Evolutionary conservation across 1,140 invertebrate genomes (phyloP).

Genomic region (Drosophila nigromelanica): DNA sequence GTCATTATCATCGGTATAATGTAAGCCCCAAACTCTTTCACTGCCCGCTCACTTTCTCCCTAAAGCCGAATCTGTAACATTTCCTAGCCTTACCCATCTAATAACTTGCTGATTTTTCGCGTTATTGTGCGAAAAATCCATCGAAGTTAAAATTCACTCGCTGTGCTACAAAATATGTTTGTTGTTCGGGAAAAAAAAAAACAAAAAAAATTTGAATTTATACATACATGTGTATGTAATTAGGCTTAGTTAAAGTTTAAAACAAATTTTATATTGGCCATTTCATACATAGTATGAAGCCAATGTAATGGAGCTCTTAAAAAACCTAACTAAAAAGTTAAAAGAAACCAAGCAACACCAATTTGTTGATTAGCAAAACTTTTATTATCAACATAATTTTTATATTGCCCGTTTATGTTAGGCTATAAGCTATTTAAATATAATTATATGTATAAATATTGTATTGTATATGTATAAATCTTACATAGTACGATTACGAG

Average conservation of each 20-base stretch:
- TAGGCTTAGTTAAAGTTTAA: conserved; percentile 17
- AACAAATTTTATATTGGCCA: conserved; percentile 32
- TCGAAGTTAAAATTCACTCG: conserved; percentile 51
- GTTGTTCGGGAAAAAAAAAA: conserved; percentile 35
- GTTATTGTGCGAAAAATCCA: conserved; percentile 57
- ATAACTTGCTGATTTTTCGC: conserved; percentile 65
- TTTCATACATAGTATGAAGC: conserved; percentile 67
- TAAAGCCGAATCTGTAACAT: conserved; percentile 10
- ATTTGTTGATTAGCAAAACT: conserved; percentile 68
- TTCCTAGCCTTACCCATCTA: conserved; percentile 12
- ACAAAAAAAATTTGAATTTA: conserved; percentile 58
- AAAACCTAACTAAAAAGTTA: conserved; percentile 9
- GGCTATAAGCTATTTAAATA: conserved; percentile 73
- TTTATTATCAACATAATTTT: conserved; percentile 72
- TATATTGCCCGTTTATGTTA: conserved; percentile 72
- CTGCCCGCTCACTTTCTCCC: conserved; percentile 41
- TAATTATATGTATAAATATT: conserved; percentile 43
- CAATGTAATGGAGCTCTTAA: conserved; percentile 23
- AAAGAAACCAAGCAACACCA: conserved; percentile 58
- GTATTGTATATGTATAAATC: conserved; percentile 69
- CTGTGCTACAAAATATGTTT: conserved; percentile 58
- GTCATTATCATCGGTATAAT: not conserved
- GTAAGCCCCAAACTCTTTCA: conserved; percentile 31
- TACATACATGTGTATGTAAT: conserved; percentile 16
- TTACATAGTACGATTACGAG: conserved; percentile 71